Evolutionary conservation across 2,113 vertebrate genomes (phyloP).

Genomic region (Morone saxatilis): DNA sequence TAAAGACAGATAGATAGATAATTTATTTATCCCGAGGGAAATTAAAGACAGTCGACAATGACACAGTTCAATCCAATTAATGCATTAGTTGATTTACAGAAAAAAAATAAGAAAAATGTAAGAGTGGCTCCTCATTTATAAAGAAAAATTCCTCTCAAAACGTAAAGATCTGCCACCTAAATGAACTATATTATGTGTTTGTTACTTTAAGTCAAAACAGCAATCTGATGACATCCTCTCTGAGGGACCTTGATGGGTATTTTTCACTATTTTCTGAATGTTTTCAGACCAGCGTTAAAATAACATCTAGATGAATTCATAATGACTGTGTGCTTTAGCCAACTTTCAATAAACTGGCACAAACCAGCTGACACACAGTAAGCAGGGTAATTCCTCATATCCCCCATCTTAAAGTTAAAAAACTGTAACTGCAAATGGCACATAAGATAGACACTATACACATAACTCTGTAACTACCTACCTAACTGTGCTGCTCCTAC

Average conservation of each 20-base stretch:
- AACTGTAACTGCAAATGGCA: background rate
- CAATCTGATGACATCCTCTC: background rate
- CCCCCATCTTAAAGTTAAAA: background rate
- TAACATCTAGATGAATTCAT: too few relatives aligned
- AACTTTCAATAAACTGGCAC: background rate
- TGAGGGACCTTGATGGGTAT: background rate
- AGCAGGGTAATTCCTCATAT: background rate
- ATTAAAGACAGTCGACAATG: too few relatives aligned
- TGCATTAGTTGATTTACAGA: too few relatives aligned
- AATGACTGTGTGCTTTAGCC: too few relatives aligned
- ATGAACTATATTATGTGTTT: background rate
- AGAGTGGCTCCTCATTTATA: too few relatives aligned
- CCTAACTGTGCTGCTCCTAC: background rate
- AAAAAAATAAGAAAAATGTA: too few relatives aligned
- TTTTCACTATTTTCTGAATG: too few relatives aligned
- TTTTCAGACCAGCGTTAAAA: background rate
- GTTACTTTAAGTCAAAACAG: background rate
- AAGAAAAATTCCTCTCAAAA: too few relatives aligned
- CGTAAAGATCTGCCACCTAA: too few relatives aligned
- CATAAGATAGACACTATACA: background rate
- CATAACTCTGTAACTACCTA: constrained; percentile 5
- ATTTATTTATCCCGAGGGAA: too few relatives aligned
- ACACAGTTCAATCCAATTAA: too few relatives aligned
- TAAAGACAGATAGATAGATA: too few relatives aligned
- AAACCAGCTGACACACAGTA: background rate